These are phyloP conservation scores for Erpornis zantholeuca DNA, from an alignment of 2,113 vertebrate genomes.

Conservation along the genomic window DNA sequence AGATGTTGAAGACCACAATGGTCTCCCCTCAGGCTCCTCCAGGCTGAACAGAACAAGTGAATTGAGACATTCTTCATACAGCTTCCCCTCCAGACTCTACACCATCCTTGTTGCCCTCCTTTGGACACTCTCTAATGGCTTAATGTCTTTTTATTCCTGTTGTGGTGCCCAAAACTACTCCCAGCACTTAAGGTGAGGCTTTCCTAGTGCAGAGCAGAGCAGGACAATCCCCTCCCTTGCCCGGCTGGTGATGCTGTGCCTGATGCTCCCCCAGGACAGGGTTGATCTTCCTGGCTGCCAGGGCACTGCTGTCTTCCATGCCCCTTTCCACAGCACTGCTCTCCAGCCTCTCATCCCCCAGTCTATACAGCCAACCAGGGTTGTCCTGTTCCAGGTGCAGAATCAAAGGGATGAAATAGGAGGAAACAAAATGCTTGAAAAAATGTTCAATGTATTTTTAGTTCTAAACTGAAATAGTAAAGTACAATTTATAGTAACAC, in stretches of 20 bases:
- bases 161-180: neutral
- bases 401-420: neutral
- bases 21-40: neutral
- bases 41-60: neutral
- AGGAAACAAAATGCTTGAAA: neutral
- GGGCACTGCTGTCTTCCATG: neutral
- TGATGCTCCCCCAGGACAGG: rapidly evolving
- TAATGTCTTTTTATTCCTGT: too few relatives aligned
- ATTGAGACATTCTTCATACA: rapidly evolving
- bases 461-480: neutral
- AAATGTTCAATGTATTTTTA: neutral
- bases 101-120: neutral
- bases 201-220: neutral
- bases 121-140: neutral
- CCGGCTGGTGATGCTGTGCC: rapidly evolving
- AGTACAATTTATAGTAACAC: neutral
- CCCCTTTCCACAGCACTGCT: neutral
- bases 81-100: neutral
- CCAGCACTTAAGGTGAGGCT: rapidly evolving
- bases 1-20: neutral
- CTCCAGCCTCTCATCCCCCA: neutral
- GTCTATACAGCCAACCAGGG: neutral
- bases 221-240: neutral
- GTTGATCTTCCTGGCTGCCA: neutral
- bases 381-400: neutral